Conservation (phyloP, 1,140 invertebrate genomes). For the Leptopilina boulardi region DNA sequence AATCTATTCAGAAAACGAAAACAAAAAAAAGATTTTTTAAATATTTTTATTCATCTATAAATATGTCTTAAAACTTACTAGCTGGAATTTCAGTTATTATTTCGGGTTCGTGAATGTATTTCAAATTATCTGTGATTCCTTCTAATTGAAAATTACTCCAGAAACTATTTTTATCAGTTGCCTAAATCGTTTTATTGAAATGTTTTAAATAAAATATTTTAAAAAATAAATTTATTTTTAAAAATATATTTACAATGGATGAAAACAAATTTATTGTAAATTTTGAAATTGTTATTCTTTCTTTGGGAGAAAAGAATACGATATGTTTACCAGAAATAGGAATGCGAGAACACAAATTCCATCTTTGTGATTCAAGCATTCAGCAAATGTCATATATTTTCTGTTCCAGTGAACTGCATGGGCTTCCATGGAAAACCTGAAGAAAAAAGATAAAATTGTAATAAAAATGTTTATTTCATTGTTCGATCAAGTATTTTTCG, state of each 20-base stretch:
- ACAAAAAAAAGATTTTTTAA: constrained; percentile 17
- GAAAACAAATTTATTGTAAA: too few species aligned
- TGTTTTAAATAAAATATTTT: too few species aligned
- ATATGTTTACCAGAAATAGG: constrained; percentile 79
- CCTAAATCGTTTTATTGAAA: constrained; percentile 45
- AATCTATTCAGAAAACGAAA: constrained; percentile 62
- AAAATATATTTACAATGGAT: too few species aligned
- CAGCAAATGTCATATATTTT: constrained; percentile 82
- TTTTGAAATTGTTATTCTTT: too few species aligned
- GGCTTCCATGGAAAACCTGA: constrained; percentile 83
- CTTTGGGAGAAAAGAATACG: constrained; percentile 17
- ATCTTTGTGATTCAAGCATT: constrained; percentile 83
- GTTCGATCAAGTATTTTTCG: not conserved
- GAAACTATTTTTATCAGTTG: constrained; percentile 53
- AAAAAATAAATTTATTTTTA: too few species aligned
- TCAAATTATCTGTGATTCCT: constrained; percentile 70
- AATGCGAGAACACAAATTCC: constrained; percentile 87
- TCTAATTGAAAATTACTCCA: constrained; percentile 67
- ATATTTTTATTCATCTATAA: not conserved
- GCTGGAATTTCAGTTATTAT: constrained; percentile 63
- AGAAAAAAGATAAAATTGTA: not conserved
- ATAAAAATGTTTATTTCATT: too few species aligned
- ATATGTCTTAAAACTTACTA: constrained; percentile 56
- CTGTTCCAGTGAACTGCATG: constrained; percentile 88
- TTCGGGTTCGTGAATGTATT: constrained; percentile 65